Evolutionary conservation across 1,140 invertebrate genomes (phyloP), one percentile per base, ranked within the genome.

Genomic region (Drosophila malerkotliana): DNA sequence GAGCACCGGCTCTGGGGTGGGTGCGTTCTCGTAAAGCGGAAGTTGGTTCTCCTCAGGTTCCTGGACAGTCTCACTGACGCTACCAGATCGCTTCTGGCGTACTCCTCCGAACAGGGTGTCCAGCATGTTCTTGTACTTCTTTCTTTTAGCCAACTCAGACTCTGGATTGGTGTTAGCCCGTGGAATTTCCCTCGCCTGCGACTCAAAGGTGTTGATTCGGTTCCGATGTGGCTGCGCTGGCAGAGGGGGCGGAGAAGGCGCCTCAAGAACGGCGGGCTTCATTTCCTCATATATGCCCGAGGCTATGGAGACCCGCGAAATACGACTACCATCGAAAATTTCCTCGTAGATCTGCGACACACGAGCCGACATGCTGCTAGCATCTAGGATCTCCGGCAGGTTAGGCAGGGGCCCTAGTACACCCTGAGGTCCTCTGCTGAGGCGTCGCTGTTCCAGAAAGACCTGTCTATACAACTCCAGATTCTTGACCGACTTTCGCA

Each of bases 271-370:
- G 0, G 84, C 58, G 4, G 91, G 72, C 48, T 90, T 91, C 90
- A 92, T 92, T 44, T 92, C 89, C 57, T 91, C 91, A 37, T 92
- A 92, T 7, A 92, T 91, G n/a, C 90, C 91, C 1, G 91, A 92
- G 1, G 90, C 91, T 21, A 91, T 78, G 0, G 91, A 92, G 1
- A 72, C 77, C 5, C 91, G 82, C 2, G 90, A 91, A 4, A 90
- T 62, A 34, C 85, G 87, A 30, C 84, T 90, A 14, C 72, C 74
- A 45, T 92, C 91, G 6, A 85, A 79, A 28, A 92, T 92, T 66
- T 92, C 91, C 52, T 92, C 91, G 59, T 92, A 92, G 26, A 92
- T 91, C 24, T 90, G 90, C 0, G 91, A 92, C 14, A 85, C 76
- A 5, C 88, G 77, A 5, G 90, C 72, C 32, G 88, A 90, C 14